Evolutionary conservation across 2,113 vertebrate species (phyloP), one percentile per base, ranked within the genome.

Genomic region (Tursiops truncatus): DNA sequence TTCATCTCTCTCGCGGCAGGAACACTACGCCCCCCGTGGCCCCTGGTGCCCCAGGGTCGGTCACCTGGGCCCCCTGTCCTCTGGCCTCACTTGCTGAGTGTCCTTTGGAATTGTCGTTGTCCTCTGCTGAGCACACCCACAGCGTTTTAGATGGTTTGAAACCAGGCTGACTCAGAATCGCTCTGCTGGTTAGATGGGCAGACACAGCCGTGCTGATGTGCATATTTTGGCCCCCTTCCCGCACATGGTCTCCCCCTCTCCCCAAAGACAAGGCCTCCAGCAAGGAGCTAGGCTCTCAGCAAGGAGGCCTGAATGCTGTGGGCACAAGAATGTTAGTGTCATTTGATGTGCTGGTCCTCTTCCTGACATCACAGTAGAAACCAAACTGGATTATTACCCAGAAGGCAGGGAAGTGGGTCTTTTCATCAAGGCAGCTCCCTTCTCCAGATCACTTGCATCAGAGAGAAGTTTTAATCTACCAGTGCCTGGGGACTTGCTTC

Each of bases 1-100:
- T 36, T 95, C 70, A 15, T 94, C 88, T 97, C 65, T 94, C 26
- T 6, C 1, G 6, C 92, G 47, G 56, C 85, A 58, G 91, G 86
- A 79, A 80, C 50, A 31, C 41, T 12, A 28, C 63, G 62, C 44
- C 25, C 87, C 79, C 13, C 0, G 0, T 70, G 13, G 23, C 17
- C 36, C 68, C 3, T 31, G 56, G 17, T 25, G 56, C 28, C 63
- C 36, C 7, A 1, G 8, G 36, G 67, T 85, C 53, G 31, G 73
- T 81, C 71, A 14, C 85, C 77, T 26, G 13, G 68, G 47, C 65
- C 21, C 3, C n/a, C 58, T 8, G 2, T 18, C 31, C 33, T 12
- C 33, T 15, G 53, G 82, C 85, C n/a, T 50, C n/a, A 6, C 56
- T 83, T 33, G 56, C 56, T 15, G 25, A 60, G 82, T 88, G 23